phyloP scores from a whole-genome alignment of 2,113 vertebrate genomes.

The Cichladusa arquata region DNA sequence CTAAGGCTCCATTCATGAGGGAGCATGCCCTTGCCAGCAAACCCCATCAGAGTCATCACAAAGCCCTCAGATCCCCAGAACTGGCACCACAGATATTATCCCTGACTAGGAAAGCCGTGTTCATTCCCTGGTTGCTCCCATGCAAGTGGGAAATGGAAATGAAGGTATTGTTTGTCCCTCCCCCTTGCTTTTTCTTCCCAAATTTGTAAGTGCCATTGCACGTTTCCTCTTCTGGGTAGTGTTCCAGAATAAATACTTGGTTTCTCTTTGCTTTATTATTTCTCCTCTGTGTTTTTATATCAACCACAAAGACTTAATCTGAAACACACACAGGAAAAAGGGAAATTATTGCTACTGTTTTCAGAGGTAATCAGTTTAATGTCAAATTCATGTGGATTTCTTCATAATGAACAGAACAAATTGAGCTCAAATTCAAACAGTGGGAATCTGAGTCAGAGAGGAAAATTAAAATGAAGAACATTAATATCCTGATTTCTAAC shows the following conservation, averaged over 20 bases:
- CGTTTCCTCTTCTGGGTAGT: not conserved
- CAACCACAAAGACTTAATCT: slow-evolving; percentile 57
- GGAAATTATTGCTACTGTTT: slow-evolving; percentile 45
- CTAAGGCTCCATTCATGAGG: not conserved
- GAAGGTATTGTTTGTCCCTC: not conserved
- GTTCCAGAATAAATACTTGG: slow-evolving; percentile 10
- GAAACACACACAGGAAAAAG: slow-evolving; percentile 51
- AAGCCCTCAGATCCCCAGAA: not conserved
- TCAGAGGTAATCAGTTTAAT: slow-evolving; percentile 64
- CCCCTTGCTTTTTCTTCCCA: not conserved
- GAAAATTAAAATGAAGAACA: slow-evolving; percentile 61
- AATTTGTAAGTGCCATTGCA: not conserved
- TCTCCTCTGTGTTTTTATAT: slow-evolving; percentile 40
- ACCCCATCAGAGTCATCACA: not conserved
- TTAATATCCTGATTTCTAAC: slow-evolving; percentile 56
- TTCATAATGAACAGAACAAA: slow-evolving; percentile 65
- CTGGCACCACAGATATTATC: not conserved
- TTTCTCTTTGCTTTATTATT: slow-evolving; percentile 43
- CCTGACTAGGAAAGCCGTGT: not conserved
- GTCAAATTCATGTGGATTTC: slow-evolving; percentile 63
- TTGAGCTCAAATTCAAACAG: slow-evolving; percentile 62
- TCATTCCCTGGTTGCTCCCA: not conserved
- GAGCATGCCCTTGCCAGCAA: not conserved
- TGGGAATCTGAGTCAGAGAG: slow-evolving; percentile 47
- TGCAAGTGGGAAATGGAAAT: not conserved